Evolutionary conservation across 92 coral and sea anemone species (phyloP).

Genomic region (Siderastrea siderea): DNA sequence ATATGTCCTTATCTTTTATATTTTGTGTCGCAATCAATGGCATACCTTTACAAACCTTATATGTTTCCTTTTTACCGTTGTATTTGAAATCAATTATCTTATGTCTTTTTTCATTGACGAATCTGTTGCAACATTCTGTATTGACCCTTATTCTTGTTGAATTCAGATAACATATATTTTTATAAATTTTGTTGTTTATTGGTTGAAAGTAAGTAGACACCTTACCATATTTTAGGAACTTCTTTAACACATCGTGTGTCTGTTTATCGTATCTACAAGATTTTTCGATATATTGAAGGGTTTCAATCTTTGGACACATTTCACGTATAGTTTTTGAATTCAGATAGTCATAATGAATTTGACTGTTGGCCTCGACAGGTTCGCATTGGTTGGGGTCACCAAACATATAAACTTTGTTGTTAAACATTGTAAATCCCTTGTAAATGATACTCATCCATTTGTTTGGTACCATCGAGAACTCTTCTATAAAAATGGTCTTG

Average conservation of each 20-base stretch:
- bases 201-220: slow-evolving; percentile 22
- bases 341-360: slow-evolving; percentile 52
- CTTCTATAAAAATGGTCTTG: slow-evolving; percentile 35
- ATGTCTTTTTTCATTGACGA: slow-evolving; percentile 22
- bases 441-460: slow-evolving; percentile 44
- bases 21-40: slow-evolving; percentile 41
- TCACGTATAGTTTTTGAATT: no score
- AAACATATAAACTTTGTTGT: slow-evolving; percentile 22
- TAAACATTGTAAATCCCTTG: slow-evolving; percentile 4
- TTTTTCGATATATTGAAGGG: no score
- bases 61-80: slow-evolving; percentile 29
- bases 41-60: slow-evolving; percentile 30
- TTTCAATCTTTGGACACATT: no score
- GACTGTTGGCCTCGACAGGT: slow-evolving; percentile 40
- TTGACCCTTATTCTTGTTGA: slow-evolving; percentile 27
- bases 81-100: slow-evolving; percentile 15
- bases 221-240: slow-evolving; percentile 43
- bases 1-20: background rate
- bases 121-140: slow-evolving; percentile 27
- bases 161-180: slow-evolving; percentile 33
- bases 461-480: slow-evolving; percentile 48
- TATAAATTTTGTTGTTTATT: slow-evolving; percentile 3
- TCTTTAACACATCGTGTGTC: slow-evolving; percentile 32
- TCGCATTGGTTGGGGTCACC: slow-evolving; percentile 65
- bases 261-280: slow-evolving; percentile 36